Conservation (phyloP, 2,888 invertebrate genomes). For the Tiliacea citrago region DNA sequence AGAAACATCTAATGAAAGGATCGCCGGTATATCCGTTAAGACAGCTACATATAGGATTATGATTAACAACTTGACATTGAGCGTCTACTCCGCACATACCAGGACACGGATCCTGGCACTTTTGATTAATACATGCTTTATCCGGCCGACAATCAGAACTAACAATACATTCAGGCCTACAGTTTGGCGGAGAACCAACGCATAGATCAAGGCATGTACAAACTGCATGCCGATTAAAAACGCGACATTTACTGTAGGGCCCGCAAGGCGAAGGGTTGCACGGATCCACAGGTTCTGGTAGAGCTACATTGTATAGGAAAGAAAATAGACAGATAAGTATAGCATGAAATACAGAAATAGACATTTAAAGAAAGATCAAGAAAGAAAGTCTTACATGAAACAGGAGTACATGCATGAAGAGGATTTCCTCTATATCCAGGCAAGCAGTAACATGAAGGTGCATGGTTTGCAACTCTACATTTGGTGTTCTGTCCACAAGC, state of each 20-base stretch:
- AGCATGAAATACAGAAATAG: slow-evolving; percentile 68
- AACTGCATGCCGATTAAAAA: slow-evolving; percentile 93
- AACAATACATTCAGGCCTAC: slow-evolving; percentile 94
- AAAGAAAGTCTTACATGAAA: slow-evolving; percentile 91
- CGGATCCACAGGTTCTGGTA: slow-evolving; percentile 90
- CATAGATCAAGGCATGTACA: slow-evolving; percentile 94
- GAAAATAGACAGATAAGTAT: slow-evolving; percentile 74
- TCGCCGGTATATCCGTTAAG: slow-evolving; percentile 93
- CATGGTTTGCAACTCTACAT: slow-evolving; percentile 94
- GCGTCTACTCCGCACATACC: slow-evolving; percentile 95
- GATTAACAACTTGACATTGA: slow-evolving; percentile 94
- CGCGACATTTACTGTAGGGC: slow-evolving; percentile 94
- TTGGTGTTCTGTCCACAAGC: slow-evolving; percentile 95
- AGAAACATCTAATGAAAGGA: slow-evolving; percentile 93
- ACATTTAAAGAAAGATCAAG: slow-evolving; percentile 79
- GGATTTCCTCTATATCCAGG: slow-evolving; percentile 94
- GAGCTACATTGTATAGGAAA: slow-evolving; percentile 81
- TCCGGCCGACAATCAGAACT: slow-evolving; percentile 94
- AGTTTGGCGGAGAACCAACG: slow-evolving; percentile 94
- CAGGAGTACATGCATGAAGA: slow-evolving; percentile 92
- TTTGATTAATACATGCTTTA: slow-evolving; percentile 94
- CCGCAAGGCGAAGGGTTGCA: slow-evolving; percentile 95
- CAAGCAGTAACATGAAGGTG: slow-evolving; percentile 94
- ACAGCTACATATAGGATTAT: slow-evolving; percentile 95
- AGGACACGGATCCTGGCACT: slow-evolving; percentile 94